A percentile compares a stretch with the other conserved stretches of the same genome.
Conservation (phyloP, 2,113 vertebrate genomes). For the Chitala chitala region DNA sequence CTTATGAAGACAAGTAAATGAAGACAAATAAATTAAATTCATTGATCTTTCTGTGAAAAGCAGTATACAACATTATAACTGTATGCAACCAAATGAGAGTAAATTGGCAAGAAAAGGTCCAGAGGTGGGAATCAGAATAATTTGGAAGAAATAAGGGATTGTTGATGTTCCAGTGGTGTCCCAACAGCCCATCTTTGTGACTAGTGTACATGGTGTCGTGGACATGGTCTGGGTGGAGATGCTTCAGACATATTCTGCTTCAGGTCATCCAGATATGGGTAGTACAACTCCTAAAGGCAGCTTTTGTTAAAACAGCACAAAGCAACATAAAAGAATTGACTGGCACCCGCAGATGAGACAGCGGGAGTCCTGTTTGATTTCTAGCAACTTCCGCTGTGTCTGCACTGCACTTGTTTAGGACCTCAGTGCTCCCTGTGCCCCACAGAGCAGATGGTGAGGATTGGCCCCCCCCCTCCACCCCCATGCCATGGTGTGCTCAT, state of each 20-base stretch:
- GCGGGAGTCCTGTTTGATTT: constrained; percentile 62
- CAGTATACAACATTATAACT: no score
- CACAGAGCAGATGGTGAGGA: constrained; percentile 76
- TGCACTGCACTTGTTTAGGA: constrained; percentile 51
- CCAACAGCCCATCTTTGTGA: background rate
- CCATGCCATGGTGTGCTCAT: constrained; percentile 38
- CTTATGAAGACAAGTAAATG: no score
- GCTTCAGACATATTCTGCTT: background rate
- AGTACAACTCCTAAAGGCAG: constrained; percentile 70
- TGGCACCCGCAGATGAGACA: constrained; percentile 61
- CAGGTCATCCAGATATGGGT: constrained; percentile 36
- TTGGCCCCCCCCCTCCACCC: constrained; percentile 42
- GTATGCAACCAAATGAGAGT: no score
- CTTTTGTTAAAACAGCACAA: constrained; percentile 68
- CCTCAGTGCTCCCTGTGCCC: constrained; percentile 59
- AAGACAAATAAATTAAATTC: no score
- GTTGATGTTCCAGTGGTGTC: background rate
- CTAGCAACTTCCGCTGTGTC: constrained; percentile 45
- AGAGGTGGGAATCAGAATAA: no score
- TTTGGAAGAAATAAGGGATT: no score
- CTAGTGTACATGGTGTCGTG: background rate
- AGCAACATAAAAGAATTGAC: constrained; percentile 60
- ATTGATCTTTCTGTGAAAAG: no score
- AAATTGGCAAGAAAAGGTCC: no score
- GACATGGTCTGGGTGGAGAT: background rate